A percentile compares a stretch with the other conserved stretches of the same genome.
Conservation (phyloP, 2,888 invertebrate species). For the Loripinus fragilis region DNA sequence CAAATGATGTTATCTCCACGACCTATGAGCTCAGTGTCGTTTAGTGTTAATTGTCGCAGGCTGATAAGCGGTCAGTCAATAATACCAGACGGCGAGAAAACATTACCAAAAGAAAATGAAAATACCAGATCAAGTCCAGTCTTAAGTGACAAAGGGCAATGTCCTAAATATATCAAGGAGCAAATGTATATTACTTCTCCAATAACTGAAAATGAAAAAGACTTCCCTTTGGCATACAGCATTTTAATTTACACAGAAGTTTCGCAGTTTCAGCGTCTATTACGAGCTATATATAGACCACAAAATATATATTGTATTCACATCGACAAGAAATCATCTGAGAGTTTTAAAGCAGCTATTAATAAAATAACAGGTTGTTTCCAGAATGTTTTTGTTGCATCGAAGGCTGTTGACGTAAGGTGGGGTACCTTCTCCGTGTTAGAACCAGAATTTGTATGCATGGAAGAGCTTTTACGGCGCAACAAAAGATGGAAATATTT, state of each 20-base stretch:
- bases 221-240: constrained; percentile 70
- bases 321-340: constrained; percentile 63
- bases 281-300: constrained; percentile 72
- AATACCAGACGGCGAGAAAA: not conserved
- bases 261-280: constrained; percentile 65
- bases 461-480: constrained; percentile 63
- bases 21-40: not conserved
- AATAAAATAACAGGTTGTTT: constrained; percentile 62
- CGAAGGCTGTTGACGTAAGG: constrained; percentile 58
- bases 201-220: constrained; percentile 50
- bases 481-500: constrained; percentile 77
- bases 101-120: not conserved
- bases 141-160: constrained; percentile 29
- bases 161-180: constrained; percentile 44
- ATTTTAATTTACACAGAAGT: constrained; percentile 66
- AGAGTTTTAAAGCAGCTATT: constrained; percentile 39
- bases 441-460: constrained; percentile 73
- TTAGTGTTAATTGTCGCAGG: not conserved
- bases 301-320: constrained; percentile 77
- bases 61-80: not conserved
- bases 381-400: constrained; percentile 68
- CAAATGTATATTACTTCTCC: constrained; percentile 46
- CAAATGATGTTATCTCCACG: not conserved
- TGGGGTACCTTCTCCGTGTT: constrained; percentile 76
- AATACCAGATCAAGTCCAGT: no score